phyloP scores from a whole-genome alignment of 1,140 invertebrate genomes.

The Neodiprion virginianus region DNA sequence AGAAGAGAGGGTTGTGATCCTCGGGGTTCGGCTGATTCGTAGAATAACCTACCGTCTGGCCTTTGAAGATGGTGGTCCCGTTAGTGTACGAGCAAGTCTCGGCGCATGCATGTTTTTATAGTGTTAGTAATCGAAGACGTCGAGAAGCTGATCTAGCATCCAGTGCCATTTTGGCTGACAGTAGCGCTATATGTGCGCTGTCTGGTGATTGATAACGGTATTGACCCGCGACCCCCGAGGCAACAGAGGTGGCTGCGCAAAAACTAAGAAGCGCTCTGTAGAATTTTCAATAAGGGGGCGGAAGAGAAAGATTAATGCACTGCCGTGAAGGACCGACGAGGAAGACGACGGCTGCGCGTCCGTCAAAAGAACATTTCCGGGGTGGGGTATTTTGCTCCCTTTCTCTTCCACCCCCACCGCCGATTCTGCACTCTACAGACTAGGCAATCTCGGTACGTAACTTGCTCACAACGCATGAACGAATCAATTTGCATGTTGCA shows the following conservation, averaged over 20 bases:
- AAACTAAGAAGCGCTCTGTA: slow-evolving; percentile 50
- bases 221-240: not conserved
- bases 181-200: slow-evolving; percentile 14
- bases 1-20: no score
- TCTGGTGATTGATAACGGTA: slow-evolving; percentile 27
- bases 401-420: not conserved
- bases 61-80: no score
- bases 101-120: no score
- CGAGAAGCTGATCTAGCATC: slow-evolving; percentile 1
- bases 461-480: no score
- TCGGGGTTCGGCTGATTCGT: no score
- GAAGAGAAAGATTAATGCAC: slow-evolving; percentile 53
- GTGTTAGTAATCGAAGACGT: not conserved
- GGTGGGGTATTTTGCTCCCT: slow-evolving; percentile 26
- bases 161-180: slow-evolving; percentile 6
- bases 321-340: slow-evolving; percentile 45
- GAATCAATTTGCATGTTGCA: no score
- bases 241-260: slow-evolving; percentile 28
- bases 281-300: slow-evolving; percentile 50
- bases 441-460: no score
- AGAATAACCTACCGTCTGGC: no score
- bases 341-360: slow-evolving; percentile 45
- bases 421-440: not conserved
- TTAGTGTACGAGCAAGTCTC: no score
- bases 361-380: slow-evolving; percentile 50